phyloP scores from a whole-genome alignment of 2,113 vertebrate species.

The Brevimyrus niger region DNA sequence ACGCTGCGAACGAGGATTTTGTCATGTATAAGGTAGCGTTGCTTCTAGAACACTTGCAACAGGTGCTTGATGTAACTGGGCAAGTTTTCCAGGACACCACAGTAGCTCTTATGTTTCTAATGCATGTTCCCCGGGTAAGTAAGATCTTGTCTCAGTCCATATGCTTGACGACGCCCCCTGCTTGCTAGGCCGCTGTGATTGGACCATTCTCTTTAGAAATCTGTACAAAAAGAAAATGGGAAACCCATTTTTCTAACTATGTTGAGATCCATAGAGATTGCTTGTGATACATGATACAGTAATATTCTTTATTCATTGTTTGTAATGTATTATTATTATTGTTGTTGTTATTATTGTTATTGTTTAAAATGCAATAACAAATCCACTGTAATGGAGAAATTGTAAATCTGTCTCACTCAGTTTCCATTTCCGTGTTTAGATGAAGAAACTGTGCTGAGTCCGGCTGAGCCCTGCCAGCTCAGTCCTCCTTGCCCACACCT shows the following conservation, averaged over 20 bases:
- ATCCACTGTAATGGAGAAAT: background rate
- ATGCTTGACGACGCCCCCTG: background rate
- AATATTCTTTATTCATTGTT: background rate
- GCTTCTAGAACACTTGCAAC: too few species aligned
- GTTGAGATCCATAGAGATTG: background rate
- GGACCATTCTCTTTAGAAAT: background rate
- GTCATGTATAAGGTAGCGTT: too few species aligned
- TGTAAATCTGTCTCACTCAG: background rate
- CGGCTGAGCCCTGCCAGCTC: constrained; percentile 4
- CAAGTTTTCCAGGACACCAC: too few species aligned
- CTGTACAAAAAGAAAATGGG: background rate
- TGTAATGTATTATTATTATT: background rate
- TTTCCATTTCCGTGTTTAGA: constrained; percentile 9
- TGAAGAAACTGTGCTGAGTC: constrained; percentile 20
- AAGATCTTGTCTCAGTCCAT: background rate
- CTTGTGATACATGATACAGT: background rate
- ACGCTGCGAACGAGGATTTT: too few species aligned
- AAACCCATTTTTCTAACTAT: background rate
- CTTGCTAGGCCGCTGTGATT: background rate
- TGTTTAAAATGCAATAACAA: background rate
- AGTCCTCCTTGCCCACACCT: constrained; percentile 29
- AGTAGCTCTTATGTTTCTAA: background rate
- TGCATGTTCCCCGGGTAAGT: background rate
- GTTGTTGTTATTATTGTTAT: background rate
- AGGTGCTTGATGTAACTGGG: too few species aligned